A percentile compares a stretch with the other conserved stretches of the same genome.
These are phyloP conservation scores for Eupleurogrammus muticus DNA, from an alignment of 2,797 vertebrate species.

Conservation along the genomic window DNA sequence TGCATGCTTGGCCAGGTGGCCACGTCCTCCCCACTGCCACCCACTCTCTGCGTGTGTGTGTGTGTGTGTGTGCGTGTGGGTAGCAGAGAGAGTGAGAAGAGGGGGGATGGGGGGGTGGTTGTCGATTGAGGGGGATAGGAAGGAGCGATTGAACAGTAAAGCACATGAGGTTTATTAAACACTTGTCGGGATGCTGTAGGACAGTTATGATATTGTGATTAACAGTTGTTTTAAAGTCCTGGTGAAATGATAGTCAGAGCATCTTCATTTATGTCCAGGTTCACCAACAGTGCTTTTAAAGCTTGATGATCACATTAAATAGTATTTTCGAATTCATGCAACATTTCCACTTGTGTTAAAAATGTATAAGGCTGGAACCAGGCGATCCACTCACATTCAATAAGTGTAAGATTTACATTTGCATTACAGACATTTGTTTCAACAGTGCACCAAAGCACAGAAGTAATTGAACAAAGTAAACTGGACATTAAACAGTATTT, in stretches of 20 bases:
- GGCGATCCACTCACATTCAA: not conserved
- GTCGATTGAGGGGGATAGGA: not conserved
- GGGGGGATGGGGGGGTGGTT: not conserved
- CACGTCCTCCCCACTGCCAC: conserved; percentile 37
- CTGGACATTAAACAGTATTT: too few species aligned
- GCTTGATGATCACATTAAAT: not conserved
- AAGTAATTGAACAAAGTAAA: too few species aligned
- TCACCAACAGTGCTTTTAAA: too few species aligned
- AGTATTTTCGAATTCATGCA: not conserved
- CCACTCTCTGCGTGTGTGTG: conserved; percentile 28
- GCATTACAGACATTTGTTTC: too few species aligned
- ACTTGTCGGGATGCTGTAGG: not conserved
- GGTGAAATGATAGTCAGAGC: too few species aligned
- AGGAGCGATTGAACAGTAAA: not conserved
- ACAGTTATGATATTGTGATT: too few species aligned
- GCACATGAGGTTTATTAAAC: not conserved
- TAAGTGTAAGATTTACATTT: too few species aligned
- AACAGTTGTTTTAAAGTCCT: too few species aligned
- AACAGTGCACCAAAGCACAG: too few species aligned
- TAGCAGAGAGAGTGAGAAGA: not conserved
- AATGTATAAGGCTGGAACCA: not conserved
- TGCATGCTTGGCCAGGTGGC: conserved; percentile 72
- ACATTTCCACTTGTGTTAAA: not conserved
- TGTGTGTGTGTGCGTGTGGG: too few species aligned
- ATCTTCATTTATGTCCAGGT: too few species aligned